These are phyloP conservation scores for Spialia ferax DNA, from an alignment of 2,888 invertebrate species.

Conservation along the genomic window DNA sequence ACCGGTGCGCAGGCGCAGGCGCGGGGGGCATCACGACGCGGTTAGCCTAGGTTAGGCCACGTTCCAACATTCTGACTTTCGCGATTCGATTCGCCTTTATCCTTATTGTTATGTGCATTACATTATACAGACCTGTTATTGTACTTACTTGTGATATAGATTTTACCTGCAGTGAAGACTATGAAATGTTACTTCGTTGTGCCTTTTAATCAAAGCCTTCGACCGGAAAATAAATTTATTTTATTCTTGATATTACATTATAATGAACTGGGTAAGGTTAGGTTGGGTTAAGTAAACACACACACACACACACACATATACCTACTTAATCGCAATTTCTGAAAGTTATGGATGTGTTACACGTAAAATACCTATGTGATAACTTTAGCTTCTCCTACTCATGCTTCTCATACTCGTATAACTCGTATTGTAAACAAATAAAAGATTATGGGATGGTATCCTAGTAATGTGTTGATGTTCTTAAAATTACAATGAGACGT, in stretches of 20 bases:
- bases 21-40: constrained; percentile 73
- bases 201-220: background rate
- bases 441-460: background rate
- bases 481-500: constrained; percentile 27
- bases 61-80: constrained; percentile 63
- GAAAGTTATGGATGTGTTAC: too few species aligned
- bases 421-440: too few species aligned
- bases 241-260: too few species aligned
- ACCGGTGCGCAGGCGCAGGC: constrained; percentile 45
- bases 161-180: background rate
- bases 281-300: too few species aligned
- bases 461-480: constrained; percentile 7
- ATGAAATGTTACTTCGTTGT: background rate
- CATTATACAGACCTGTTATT: constrained; percentile 23
- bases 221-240: background rate
- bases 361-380: too few species aligned
- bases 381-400: too few species aligned
- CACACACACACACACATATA: too few species aligned
- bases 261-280: too few species aligned
- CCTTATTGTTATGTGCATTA: constrained; percentile 32
- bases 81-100: constrained; percentile 51
- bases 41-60: constrained; percentile 72
- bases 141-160: background rate
- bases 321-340: too few species aligned
- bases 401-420: too few species aligned